Conservation (phyloP, 30 jellyfish, hydroid and myxozoan genomes). For the Aurelia aurita complex sp. Pacific region DNA sequence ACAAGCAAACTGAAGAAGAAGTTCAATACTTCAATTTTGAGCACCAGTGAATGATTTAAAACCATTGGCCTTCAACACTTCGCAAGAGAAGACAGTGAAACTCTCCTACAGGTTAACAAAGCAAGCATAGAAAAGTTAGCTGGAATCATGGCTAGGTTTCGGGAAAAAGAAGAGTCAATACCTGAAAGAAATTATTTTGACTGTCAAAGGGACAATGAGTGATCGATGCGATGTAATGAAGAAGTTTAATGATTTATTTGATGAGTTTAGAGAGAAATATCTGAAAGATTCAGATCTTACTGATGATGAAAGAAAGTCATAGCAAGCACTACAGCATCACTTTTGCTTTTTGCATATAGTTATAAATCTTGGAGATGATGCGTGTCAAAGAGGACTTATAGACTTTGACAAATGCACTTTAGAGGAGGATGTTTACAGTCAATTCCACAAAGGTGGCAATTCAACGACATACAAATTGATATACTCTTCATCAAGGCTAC, state of each 20-base stretch:
- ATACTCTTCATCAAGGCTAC: slow-evolving; percentile 6
- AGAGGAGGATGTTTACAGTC: slow-evolving; percentile 14
- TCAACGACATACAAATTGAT: slow-evolving; percentile 33
- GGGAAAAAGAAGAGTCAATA: slow-evolving; percentile 15
- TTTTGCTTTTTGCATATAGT: slow-evolving; percentile 33
- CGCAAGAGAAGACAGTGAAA: slow-evolving; percentile 31
- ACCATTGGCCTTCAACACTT: slow-evolving; percentile 22
- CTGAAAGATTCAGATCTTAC: slow-evolving; percentile 9
- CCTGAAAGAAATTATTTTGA: slow-evolving; percentile 25
- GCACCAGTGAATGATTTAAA: slow-evolving; percentile 26
- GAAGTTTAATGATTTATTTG: slow-evolving; percentile 18
- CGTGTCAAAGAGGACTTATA: slow-evolving; percentile 27
- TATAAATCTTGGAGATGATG: slow-evolving; percentile 37
- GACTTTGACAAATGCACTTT: slow-evolving; percentile 49
- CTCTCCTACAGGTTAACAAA: not conserved
- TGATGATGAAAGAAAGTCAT: slow-evolving; percentile 18
- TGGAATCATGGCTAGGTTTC: not conserved
- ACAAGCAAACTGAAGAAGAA: slow-evolving; percentile 19
- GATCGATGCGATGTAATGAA: slow-evolving; percentile 32
- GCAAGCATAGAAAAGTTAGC: slow-evolving; percentile 10
- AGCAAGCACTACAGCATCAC: slow-evolving; percentile 28
- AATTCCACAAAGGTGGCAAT: slow-evolving; percentile 19
- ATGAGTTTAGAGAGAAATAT: slow-evolving; percentile 14
- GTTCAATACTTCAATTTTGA: slow-evolving; percentile 7
- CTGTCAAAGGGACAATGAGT: slow-evolving; percentile 33